These are phyloP conservation scores for Linyphia triangularis DNA, from an alignment of 2,888 invertebrate genomes.

Conservation along the genomic window DNA sequence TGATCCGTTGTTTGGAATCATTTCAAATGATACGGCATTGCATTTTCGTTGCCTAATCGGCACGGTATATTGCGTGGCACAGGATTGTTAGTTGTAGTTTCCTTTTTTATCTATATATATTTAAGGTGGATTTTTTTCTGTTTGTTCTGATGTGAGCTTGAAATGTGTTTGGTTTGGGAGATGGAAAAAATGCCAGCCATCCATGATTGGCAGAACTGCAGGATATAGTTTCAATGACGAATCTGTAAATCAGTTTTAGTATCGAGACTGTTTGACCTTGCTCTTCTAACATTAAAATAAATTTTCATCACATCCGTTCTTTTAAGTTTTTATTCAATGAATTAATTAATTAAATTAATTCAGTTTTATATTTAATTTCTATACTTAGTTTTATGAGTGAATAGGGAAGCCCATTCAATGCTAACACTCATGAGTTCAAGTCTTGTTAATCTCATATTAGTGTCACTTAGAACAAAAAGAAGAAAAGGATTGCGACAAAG, in stretches of 20 bases:
- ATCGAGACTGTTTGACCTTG: too few relatives aligned
- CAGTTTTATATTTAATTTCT: too few relatives aligned
- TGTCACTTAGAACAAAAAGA: not conserved
- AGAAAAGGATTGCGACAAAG: not conserved
- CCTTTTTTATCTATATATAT: not conserved
- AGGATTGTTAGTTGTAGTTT: not conserved
- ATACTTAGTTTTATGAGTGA: too few relatives aligned
- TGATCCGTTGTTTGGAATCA: conserved; percentile 18
- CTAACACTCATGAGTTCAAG: not conserved
- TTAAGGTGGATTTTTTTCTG: not conserved
- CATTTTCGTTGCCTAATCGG: conserved; percentile 2
- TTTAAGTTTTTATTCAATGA: too few relatives aligned
- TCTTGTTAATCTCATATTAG: not conserved
- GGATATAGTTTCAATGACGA: too few relatives aligned
- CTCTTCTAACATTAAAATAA: too few relatives aligned
- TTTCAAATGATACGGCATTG: conserved; percentile 30
- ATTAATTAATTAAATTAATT: too few relatives aligned
- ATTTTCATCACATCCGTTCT: too few relatives aligned
- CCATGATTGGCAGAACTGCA: too few relatives aligned
- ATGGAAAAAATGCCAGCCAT: not conserved
- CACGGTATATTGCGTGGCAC: conserved; percentile 56
- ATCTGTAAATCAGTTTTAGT: too few relatives aligned
- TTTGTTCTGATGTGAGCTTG: not conserved
- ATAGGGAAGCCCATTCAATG: not conserved
- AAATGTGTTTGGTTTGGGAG: not conserved